phyloP scores from a whole-genome alignment of 2,888 invertebrate species.

The Panorpa germanica region DNA sequence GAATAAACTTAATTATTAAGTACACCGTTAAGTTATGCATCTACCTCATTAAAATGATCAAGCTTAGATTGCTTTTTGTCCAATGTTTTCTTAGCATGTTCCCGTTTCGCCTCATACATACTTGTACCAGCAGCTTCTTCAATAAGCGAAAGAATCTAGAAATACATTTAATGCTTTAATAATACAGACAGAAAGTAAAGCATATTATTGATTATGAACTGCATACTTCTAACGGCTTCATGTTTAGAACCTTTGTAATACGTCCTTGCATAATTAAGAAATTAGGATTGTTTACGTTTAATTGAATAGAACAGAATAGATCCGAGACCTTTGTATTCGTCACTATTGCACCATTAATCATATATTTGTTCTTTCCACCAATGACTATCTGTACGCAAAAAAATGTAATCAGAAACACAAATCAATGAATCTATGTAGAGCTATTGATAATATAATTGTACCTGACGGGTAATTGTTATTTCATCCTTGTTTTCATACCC shows the following conservation, averaged over 20 bases:
- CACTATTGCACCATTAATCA: slow-evolving; percentile 83
- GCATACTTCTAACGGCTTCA: slow-evolving; percentile 88
- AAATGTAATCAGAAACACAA: slow-evolving; percentile 7
- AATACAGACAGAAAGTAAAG: slow-evolving; percentile 5
- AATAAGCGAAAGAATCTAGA: slow-evolving; percentile 81
- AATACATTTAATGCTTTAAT: slow-evolving; percentile 8
- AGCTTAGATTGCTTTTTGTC: slow-evolving; percentile 86
- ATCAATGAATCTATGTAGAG: too few species aligned
- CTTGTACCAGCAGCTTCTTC: slow-evolving; percentile 98
- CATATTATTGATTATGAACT: slow-evolving; percentile 1
- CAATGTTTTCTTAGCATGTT: slow-evolving; percentile 67
- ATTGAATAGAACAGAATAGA: slow-evolving; percentile 87
- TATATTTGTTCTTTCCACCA: slow-evolving; percentile 80
- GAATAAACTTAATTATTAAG: neutral
- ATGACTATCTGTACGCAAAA: slow-evolving; percentile 42
- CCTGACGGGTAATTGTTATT: slow-evolving; percentile 83
- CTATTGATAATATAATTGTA: slow-evolving; percentile 18
- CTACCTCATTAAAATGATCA: slow-evolving; percentile 61
- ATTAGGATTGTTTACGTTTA: slow-evolving; percentile 98
- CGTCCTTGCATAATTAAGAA: slow-evolving; percentile 99
- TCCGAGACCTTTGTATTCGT: slow-evolving; percentile 83
- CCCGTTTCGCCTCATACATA: slow-evolving; percentile 89
- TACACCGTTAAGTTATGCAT: slow-evolving; percentile 9
- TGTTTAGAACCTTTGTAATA: slow-evolving; percentile 95
- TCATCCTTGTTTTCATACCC: slow-evolving; percentile 85